Base-by-base conservation (phyloP, 2,888 invertebrate species). In the Lysandra bellargus region DNA sequence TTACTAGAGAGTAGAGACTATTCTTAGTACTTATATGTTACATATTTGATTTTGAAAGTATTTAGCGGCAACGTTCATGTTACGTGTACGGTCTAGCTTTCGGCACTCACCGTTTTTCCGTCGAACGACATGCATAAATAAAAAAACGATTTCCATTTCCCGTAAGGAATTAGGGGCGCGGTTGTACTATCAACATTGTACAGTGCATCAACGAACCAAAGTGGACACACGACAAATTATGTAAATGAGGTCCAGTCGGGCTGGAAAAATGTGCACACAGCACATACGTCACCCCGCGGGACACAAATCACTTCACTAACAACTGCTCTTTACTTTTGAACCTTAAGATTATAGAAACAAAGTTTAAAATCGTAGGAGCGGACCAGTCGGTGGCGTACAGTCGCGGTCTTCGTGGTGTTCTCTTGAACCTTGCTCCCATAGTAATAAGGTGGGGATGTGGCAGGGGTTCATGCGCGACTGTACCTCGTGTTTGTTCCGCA, bases 401-500 rank as follows among this genome's bases (percentile, higher is more conserved):
- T 60, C 60, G 6, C 60, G 2, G 7, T 23, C 23, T 61, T 9
- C 9, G 23, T 61, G 23, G n/a, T 23, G 61, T 23, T 7, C 0
- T 61, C 23, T 69, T 14, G 64, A 30, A 69, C 64, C 64, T 69
- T 33, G 30, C 12, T 4, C 12, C 30, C 3, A 4, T 30, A 30
- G 33, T 12, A 33, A 69, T 69, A 69, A 69, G 33, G 64, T 14
- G 12, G 64, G 30, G 4, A 61, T 4, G 30, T 30, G 3, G 30
- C 6, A 1, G 9, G 12, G 33, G 30, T 23, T 30, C 2, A 33
- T 69, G 30, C 1, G 14, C 30, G 64, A 12, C 64, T 30, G 64
- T 69, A 30, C 64, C 30, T 30, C 30, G 30, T 30, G 64, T 69
- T 69, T 69, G 64, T 69, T 61, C 64, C 64, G 64, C 64, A 33